Evolutionary conservation across 2,113 vertebrate genomes (phyloP).

Genomic region (Leucoraja erinaceus): DNA sequence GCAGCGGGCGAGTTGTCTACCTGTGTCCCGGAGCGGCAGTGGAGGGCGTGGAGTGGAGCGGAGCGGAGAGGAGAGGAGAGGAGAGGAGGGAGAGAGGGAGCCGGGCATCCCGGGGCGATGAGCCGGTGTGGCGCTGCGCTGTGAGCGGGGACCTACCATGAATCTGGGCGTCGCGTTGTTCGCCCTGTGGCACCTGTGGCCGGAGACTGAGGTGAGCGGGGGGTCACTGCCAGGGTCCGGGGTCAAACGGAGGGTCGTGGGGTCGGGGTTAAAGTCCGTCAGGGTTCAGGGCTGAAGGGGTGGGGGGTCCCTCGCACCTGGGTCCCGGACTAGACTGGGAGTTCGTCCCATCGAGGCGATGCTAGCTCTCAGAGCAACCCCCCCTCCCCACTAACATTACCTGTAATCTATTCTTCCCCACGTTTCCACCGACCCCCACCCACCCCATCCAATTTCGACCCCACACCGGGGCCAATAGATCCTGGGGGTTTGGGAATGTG

Average conservation of each 20-base stretch:
- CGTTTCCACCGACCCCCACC: too few species aligned
- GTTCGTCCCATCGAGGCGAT: too few species aligned
- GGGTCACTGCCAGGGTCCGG: too few species aligned
- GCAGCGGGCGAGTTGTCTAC: background rate
- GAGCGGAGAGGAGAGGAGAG: background rate
- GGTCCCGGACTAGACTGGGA: too few species aligned
- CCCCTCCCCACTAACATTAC: too few species aligned
- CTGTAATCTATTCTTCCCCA: too few species aligned
- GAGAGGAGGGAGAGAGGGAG: background rate
- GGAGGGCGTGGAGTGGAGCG: background rate
- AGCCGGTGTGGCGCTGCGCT: background rate
- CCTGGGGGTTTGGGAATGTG: too few species aligned
- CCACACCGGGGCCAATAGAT: too few species aligned
- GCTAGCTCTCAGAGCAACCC: too few species aligned
- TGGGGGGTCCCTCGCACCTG: background rate
- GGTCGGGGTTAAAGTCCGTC: too few species aligned
- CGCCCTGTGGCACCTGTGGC: background rate
- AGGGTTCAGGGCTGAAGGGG: background rate
- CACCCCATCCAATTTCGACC: too few species aligned
- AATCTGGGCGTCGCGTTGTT: background rate
- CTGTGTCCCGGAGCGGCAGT: constrained; percentile 32
- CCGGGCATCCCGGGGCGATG: background rate
- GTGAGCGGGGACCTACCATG: background rate
- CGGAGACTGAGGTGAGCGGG: background rate
- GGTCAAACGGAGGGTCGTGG: background rate